phyloP scores from a whole-genome alignment of 2,113 vertebrate genomes.

The Prochilodus magdalenae region DNA sequence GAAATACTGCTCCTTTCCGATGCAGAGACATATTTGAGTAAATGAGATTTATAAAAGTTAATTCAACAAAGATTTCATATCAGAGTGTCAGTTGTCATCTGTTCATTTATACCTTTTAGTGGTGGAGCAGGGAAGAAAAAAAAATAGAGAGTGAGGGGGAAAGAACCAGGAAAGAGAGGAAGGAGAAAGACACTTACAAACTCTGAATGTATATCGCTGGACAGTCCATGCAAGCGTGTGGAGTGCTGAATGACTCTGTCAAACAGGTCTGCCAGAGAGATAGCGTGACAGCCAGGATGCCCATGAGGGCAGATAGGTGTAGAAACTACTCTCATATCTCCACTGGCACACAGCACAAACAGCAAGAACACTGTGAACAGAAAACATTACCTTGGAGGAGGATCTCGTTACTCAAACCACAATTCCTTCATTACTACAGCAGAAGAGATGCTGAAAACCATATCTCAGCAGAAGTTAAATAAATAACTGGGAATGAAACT shows the following conservation, averaged over 20 bases:
- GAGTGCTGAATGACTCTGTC: constrained; percentile 75
- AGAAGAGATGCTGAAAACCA: too few species aligned
- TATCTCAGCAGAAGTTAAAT: too few species aligned
- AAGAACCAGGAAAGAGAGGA: constrained; percentile 7
- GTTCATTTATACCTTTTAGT: neutral
- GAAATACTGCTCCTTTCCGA: constrained; percentile 65
- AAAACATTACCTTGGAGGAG: too few species aligned
- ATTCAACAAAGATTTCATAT: too few species aligned
- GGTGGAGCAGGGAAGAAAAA: neutral
- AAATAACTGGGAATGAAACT: too few species aligned
- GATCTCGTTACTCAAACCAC: too few species aligned
- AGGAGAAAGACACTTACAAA: constrained; percentile 59
- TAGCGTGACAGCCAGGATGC: constrained; percentile 51
- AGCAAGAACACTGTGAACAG: constrained; percentile 22
- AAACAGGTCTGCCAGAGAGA: constrained; percentile 68
- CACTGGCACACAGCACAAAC: constrained; percentile 57
- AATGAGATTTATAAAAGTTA: too few species aligned
- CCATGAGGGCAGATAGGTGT: constrained; percentile 51
- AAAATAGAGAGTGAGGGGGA: neutral
- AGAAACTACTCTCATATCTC: neutral
- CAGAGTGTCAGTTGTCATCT: too few species aligned
- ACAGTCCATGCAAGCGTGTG: constrained; percentile 71
- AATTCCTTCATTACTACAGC: too few species aligned
- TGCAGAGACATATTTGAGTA: too few species aligned
- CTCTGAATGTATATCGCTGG: constrained; percentile 71